Conservation (phyloP, 2,888 invertebrate species). For the Pristionchus fissidentatus region DNA sequence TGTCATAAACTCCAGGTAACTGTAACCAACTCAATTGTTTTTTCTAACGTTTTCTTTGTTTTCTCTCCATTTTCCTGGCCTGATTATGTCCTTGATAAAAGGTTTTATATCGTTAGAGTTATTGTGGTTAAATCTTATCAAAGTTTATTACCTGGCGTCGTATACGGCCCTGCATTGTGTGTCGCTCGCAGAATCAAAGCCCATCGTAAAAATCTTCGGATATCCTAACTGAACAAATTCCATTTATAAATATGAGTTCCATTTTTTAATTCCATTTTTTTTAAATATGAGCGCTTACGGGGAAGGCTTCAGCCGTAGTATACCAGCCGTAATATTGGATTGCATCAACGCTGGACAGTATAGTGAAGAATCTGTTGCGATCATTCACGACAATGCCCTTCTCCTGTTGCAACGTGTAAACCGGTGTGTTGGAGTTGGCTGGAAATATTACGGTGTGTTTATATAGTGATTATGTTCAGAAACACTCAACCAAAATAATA, state of each 20-base stretch:
- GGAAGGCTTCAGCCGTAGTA: neutral
- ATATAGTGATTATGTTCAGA: no score
- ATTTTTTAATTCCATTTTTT: no score
- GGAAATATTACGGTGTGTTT: no score
- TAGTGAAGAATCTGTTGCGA: neutral
- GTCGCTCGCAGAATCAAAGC: neutral
- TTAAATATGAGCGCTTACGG: neutral
- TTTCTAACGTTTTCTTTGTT: no score
- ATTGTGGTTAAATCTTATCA: no score
- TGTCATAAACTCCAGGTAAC: no score
- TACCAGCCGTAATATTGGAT: neutral
- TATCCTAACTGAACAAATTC: neutral
- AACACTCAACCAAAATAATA: no score
- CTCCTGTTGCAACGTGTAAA: neutral
- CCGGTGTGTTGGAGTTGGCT: neutral
- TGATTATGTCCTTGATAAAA: no score
- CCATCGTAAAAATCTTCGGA: neutral
- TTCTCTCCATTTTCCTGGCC: no score
- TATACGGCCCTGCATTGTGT: neutral
- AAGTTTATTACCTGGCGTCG: neutral
- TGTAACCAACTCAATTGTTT: no score
- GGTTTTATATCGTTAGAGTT: no score
- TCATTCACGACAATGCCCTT: neutral
- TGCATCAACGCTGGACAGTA: neutral
- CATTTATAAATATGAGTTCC: no score